These are phyloP conservation scores for Salarias fasciatus DNA, from an alignment of 2,797 vertebrate species.

Conservation along the genomic window DNA sequence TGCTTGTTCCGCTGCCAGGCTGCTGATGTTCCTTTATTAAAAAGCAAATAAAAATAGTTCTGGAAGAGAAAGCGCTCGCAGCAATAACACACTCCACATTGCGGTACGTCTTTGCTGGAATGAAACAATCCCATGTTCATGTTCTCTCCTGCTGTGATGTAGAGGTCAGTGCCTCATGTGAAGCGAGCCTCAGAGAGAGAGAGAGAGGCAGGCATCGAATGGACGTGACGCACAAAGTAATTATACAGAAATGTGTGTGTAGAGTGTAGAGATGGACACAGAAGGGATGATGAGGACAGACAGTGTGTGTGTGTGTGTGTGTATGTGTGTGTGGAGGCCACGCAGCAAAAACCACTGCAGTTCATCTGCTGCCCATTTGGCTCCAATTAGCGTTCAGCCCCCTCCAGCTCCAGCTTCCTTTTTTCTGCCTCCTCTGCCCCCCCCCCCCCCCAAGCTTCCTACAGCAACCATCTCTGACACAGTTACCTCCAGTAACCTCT, in stretches of 20 bases:
- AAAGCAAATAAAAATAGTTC: no score
- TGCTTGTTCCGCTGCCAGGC: no score
- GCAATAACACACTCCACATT: no score
- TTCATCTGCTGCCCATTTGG: slow-evolving; percentile 77
- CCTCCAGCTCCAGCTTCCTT: slow-evolving; percentile 66
- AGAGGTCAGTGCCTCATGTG: no score
- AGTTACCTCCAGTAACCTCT: slow-evolving; percentile 73
- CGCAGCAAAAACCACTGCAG: slow-evolving; percentile 57
- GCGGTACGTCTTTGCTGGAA: no score
- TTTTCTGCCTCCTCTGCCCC: slow-evolving; percentile 49
- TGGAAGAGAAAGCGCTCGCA: no score
- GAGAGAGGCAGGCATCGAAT: slow-evolving; percentile 1
- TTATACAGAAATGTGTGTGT: slow-evolving; percentile 10
- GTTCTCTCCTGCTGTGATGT: no score
- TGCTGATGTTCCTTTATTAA: no score
- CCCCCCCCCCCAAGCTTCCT: slow-evolving; percentile 52
- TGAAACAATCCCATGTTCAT: no score
- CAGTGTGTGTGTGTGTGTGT: slow-evolving; percentile 34
- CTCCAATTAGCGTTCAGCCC: slow-evolving; percentile 73
- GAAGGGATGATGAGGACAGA: slow-evolving; percentile 17
- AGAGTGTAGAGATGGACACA: no score
- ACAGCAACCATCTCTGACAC: slow-evolving; percentile 69
- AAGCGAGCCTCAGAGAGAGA: background rate
- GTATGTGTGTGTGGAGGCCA: slow-evolving; percentile 32
- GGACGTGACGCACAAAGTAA: slow-evolving; percentile 4